Evolutionary conservation across 2,113 vertebrate genomes (phyloP).

Genomic region (Martes martes): DNA sequence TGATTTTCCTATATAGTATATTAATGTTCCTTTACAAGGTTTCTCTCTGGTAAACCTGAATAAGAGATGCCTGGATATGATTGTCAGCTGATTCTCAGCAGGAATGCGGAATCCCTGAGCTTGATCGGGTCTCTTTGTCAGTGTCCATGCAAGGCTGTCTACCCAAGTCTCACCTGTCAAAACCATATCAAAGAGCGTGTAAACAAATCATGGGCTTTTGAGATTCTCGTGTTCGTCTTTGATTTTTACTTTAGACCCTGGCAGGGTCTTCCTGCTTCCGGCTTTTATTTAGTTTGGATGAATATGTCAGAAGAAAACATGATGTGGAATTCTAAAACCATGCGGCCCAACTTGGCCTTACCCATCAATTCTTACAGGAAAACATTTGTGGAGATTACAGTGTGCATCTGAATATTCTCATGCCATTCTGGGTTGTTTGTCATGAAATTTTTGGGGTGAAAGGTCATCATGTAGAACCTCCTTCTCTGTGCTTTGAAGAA

Average conservation of each 20-base stretch:
- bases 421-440: neutral
- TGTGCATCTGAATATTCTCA: neutral
- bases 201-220: neutral
- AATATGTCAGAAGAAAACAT: neutral
- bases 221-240: neutral
- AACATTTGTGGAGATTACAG: neutral
- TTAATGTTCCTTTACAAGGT: neutral
- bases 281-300: slow-evolving; percentile 13
- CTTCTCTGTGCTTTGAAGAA: neutral
- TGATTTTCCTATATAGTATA: neutral
- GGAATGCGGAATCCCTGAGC: neutral
- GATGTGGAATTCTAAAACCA: neutral
- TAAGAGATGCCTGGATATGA: neutral
- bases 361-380: neutral
- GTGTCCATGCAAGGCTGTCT: neutral
- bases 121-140: neutral
- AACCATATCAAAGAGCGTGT: neutral
- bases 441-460: neutral
- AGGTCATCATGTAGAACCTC: neutral
- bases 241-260: neutral
- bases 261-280: neutral
- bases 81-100: neutral
- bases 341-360: neutral
- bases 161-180: neutral
- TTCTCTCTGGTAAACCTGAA: neutral